phyloP scores from a whole-genome alignment of 2,888 invertebrate genomes.

The Pyrrhosoma nymphula region DNA sequence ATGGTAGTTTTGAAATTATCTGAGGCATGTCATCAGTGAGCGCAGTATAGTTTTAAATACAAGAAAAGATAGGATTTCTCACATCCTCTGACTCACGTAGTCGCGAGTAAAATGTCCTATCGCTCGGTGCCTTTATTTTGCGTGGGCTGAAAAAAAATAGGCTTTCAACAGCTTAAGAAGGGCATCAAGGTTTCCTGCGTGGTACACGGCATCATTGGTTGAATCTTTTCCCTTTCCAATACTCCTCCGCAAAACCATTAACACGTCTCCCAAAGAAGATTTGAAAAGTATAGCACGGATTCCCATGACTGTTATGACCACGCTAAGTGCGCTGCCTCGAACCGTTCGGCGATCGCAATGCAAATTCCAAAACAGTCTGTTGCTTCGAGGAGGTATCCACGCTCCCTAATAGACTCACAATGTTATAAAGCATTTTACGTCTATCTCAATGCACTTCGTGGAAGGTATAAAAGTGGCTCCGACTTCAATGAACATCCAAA shows the following conservation, averaged over 20 bases:
- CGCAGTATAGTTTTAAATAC: no score
- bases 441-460: background rate
- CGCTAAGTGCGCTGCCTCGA: background rate
- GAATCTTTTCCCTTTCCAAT: background rate
- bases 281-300: constrained; percentile 38
- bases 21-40: no score
- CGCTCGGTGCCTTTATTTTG: background rate
- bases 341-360: background rate
- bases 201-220: background rate
- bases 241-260: background rate
- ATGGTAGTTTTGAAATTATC: no score
- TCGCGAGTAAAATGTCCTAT: background rate
- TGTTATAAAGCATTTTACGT: background rate
- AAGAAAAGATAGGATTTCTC: no score
- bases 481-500: background rate
- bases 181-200: background rate
- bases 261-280: background rate
- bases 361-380: background rate
- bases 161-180: background rate
- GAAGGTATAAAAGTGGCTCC: background rate
- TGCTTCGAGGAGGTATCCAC: background rate
- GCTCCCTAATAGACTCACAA: background rate
- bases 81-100: no score
- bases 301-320: constrained; percentile 43
- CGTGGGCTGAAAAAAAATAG: background rate